Conservation (phyloP, 2,797 vertebrate species). For the Xiphorhynchus erythropygius region DNA sequence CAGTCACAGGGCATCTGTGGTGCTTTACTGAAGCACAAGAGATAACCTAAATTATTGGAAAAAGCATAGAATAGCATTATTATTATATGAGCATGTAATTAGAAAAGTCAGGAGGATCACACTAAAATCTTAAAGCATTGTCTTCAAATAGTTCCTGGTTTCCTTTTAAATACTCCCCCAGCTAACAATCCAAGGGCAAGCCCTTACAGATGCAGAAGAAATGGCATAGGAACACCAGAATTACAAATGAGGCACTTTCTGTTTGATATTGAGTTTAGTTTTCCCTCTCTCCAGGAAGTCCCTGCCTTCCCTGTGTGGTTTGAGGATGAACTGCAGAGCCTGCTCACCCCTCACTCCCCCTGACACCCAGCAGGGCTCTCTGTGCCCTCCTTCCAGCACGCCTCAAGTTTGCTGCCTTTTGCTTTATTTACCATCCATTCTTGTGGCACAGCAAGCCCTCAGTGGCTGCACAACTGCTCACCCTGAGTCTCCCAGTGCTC, state of each 20-base stretch:
- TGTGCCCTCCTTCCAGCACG: background rate
- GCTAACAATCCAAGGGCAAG: background rate
- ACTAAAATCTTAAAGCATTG: background rate
- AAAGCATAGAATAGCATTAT: background rate
- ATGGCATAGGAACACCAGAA: background rate
- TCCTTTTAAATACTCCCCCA: background rate
- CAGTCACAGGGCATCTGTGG: background rate
- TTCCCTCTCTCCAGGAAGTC: background rate
- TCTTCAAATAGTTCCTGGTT: background rate
- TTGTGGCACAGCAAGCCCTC: background rate
- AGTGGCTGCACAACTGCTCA: background rate
- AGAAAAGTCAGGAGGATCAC: background rate
- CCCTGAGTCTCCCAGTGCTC: background rate
- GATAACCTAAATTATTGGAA: background rate
- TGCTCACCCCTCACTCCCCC: background rate
- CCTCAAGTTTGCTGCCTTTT: background rate
- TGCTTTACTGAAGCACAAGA: background rate
- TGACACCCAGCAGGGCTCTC: background rate
- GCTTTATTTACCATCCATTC: background rate
- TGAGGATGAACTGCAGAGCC: conserved; percentile 4
- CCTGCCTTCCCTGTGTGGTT: conserved; percentile 14
- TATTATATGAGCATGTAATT: background rate
- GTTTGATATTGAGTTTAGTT: background rate
- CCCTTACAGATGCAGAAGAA: background rate
- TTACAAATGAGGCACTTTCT: background rate